Base-by-base conservation (phyloP, 2,113 vertebrate species). In the Pseudolaguvia tuberculata region DNA sequence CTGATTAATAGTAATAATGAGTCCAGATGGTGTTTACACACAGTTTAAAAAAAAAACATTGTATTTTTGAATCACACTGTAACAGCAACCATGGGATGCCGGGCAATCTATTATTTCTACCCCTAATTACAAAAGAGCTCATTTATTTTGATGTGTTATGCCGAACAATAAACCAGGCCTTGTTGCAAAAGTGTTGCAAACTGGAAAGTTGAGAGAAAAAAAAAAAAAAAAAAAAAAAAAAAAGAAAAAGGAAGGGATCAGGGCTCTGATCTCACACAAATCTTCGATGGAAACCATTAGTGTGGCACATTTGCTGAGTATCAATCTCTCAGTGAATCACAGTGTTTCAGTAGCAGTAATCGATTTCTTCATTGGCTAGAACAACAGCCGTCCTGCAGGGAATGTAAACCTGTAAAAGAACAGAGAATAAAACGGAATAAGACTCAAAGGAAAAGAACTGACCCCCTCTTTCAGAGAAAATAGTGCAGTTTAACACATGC, bases 301-400 rank as follows among this genome's bases (percentile, higher is more conserved):
- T 50, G 47, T 72, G 52, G 57, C 53, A 69, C 69, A 70, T 74
- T 58, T 70, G 73, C 63, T 23, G 75, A 73, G 51, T 70, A 85
- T 82, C 83, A 83, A 79, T 84, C 42, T 80, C 67, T 81, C 76
- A 79, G 82, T 71, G 82, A 80, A 83, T 81, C 81, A 83, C 84
- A 79, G 83, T 73, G 83, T 83, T 82, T 88, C 89, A 92, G 89
- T 91, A 86, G 85, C 88, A 89, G 87, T 89, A 88, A 88, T 91
- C 84, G 73, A 86, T 87, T 85, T 91, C 89, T 79, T 89, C 90
- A 77, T 92, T 91, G 87, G 88, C 89, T 85, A 92, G 85, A 81
- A 91, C 87, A 82, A 91, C 81, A 67, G 90, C 90, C 47, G 88
- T 91, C 87, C 91, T 90, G 89, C 90, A 90, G 83, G 91, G 91